Percentiles rank a stretch among this genome's conserved stretches.
Evolutionary conservation across 2,113 vertebrate genomes (phyloP).

Genomic region (Microcebus ravelobensis): DNA sequence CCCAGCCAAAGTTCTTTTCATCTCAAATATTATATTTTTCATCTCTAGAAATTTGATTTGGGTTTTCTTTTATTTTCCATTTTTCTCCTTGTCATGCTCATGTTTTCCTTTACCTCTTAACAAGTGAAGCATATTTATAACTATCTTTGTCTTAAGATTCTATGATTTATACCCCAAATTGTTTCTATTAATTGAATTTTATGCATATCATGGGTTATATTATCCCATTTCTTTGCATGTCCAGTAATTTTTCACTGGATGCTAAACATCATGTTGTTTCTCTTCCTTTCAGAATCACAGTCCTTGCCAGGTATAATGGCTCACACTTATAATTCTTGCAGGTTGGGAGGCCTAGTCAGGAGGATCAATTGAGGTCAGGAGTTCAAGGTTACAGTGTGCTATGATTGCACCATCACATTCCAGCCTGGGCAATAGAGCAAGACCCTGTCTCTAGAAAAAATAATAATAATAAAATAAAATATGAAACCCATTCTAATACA

Average conservation of each 20-base stretch:
- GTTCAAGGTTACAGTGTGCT: no score
- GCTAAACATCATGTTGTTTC: not conserved
- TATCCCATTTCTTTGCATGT: not conserved
- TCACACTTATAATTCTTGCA: no score
- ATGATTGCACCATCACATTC: no score
- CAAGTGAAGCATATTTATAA: not conserved
- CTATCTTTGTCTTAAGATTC: not conserved
- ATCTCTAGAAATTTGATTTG: not conserved
- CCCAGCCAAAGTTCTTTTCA: not conserved
- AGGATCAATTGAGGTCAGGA: no score
- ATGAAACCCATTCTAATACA: slow-evolving; percentile 16
- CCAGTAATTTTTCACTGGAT: not conserved
- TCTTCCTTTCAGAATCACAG: not conserved
- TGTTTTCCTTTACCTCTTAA: not conserved
- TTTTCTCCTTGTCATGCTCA: not conserved
- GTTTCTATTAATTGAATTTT: not conserved
- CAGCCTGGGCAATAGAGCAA: no score
- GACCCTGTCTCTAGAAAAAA: no score
- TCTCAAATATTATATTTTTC: not conserved
- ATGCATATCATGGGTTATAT: not conserved
- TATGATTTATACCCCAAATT: not conserved
- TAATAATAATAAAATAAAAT: not conserved
- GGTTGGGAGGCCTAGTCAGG: no score
- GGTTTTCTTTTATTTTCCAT: not conserved
- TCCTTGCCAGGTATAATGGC: not conserved